Base-by-base conservation (phyloP, 2,797 vertebrate species). In the Octomys mimax region DNA sequence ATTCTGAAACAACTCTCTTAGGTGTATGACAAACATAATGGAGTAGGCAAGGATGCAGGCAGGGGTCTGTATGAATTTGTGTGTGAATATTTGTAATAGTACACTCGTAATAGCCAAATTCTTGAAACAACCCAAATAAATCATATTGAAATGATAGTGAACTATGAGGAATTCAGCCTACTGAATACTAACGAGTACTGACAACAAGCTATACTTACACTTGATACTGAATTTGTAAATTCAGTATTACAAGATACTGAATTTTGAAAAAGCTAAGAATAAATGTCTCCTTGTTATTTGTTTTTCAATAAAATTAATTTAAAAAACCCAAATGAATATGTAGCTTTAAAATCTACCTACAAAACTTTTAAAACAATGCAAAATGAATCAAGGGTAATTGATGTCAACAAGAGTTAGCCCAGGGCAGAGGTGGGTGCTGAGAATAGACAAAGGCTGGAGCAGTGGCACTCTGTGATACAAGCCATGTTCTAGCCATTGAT, bases 121-220 rank as follows among this genome's bases (percentile, higher is more conserved):
- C 22, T 89, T 46, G 22, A 80, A 96, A 94, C 22, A 70, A n/a
- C 52, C 31, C 59, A 92, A 87, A 78, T 73, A 19, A 52, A 70
- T 33, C 49, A 83, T n/a, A n/a, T 81, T 87, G 59, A 94, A 71
- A 42, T 7, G 33, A 62, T 71, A 92, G n/a, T 39, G 62, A 68
- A 66, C 4, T 66, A 2, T 71, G 16, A 36, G 71, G 9, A 78
- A 81, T 79, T 87, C 10, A 26, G 68, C 39, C 7, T 33, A 22
- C 18, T 68, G n/a, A 91, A 64, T 90, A 54, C 33, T 46, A 78
- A 92, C 14, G 39, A 79, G 26, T 66, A 93, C 2, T 81, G 70
- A 90, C 33, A 80, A 90, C 31, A n/a, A 94, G 85, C 22, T 62
- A 14, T 9, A 28, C 68, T 14, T 75, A 36, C 54, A 61, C 3